Conservation (phyloP, 2,797 vertebrate genomes). For the Lithobates pipiens region DNA sequence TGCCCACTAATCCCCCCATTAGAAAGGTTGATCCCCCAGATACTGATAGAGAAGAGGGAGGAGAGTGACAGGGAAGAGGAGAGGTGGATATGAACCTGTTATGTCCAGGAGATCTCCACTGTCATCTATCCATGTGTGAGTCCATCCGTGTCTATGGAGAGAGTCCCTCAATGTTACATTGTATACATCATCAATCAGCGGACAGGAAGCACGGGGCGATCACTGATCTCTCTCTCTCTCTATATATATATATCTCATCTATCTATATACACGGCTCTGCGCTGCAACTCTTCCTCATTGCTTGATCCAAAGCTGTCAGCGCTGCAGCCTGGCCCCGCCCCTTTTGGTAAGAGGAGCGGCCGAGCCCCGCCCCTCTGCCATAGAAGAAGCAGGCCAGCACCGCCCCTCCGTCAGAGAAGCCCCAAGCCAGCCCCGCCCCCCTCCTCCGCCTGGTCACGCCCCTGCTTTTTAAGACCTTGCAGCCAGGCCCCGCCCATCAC, state of each 20-base stretch:
- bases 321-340: background rate
- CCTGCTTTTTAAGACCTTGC: no score
- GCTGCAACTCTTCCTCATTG: slow-evolving; percentile 1
- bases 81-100: background rate
- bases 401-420: no score
- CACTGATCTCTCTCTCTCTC: background rate
- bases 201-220: background rate
- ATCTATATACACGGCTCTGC: background rate
- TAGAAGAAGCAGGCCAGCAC: no score
- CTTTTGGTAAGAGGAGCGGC: no score
- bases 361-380: background rate
- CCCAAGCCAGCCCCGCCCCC: no score
- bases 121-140: background rate
- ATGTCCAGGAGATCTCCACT: background rate
- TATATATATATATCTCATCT: background rate
- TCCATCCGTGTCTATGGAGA: background rate
- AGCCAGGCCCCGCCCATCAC: background rate
- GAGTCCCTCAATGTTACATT: background rate
- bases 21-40: no score
- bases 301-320: background rate
- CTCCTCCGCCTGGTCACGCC: no score
- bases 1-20: no score
- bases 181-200: background rate
- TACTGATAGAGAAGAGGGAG: no score
- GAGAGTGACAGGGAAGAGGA: background rate